Percentiles rank a stretch among this genome's conserved stretches.
phyloP scores from a whole-genome alignment of 2,888 invertebrate genomes.

The Phortica okadai region DNA sequence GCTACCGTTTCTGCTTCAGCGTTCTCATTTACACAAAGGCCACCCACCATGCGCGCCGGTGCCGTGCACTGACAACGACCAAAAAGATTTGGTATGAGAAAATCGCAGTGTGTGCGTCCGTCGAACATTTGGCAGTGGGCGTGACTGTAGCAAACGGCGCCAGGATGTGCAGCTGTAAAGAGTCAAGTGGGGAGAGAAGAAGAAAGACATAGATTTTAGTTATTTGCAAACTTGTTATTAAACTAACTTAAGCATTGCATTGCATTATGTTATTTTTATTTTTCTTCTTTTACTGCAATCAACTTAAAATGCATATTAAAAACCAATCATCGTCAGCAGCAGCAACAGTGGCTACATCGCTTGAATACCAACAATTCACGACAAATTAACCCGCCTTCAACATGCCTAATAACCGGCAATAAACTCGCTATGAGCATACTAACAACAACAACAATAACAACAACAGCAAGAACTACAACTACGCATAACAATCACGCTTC shows the following conservation, averaged over 20 bases:
- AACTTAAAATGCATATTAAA: slow-evolving; percentile 68
- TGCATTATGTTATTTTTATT: background rate
- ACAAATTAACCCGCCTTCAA: slow-evolving; percentile 65
- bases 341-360: slow-evolving; percentile 45
- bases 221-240: background rate
- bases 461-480: slow-evolving; percentile 1
- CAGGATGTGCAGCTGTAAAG: slow-evolving; percentile 86
- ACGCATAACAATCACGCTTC: slow-evolving; percentile 24
- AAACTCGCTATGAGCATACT: slow-evolving; percentile 55
- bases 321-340: slow-evolving; percentile 66
- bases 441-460: background rate
- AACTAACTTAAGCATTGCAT: background rate
- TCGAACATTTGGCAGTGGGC: slow-evolving; percentile 92
- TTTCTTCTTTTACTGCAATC: slow-evolving; percentile 32
- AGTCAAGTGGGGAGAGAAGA: background rate
- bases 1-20: slow-evolving; percentile 31
- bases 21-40: slow-evolving; percentile 79
- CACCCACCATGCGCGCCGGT: slow-evolving; percentile 81
- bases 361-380: slow-evolving; percentile 51
- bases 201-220: background rate
- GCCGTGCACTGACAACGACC: slow-evolving; percentile 90
- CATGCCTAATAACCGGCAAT: slow-evolving; percentile 69
- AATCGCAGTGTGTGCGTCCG: slow-evolving; percentile 90
- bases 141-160: slow-evolving; percentile 92
- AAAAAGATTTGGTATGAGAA: slow-evolving; percentile 91